Evolutionary conservation across 2,888 invertebrate species (phyloP).

Genomic region (Ceramica pisi): DNA sequence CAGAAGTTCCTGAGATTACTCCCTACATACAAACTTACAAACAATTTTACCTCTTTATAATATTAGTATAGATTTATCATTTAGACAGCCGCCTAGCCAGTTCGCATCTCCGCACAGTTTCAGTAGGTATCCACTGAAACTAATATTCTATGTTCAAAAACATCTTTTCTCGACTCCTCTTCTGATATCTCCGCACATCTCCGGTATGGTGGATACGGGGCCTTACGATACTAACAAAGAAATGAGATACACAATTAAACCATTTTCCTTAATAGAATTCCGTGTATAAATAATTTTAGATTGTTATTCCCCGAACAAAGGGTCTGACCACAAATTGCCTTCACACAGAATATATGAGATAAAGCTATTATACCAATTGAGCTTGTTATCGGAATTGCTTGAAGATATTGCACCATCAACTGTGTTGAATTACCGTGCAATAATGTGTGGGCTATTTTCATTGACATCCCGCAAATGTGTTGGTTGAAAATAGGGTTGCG

Average conservation of each 20-base stretch:
- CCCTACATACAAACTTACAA: too few relatives aligned
- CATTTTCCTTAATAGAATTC: conserved; percentile 45
- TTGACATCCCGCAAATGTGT: conserved; percentile 11
- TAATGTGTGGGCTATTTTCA: conserved; percentile 25
- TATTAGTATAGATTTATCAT: too few relatives aligned
- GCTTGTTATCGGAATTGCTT: conserved; percentile 55
- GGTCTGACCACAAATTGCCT: conserved; percentile 51
- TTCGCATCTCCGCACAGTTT: too few relatives aligned
- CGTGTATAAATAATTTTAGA: conserved; percentile 39
- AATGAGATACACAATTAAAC: conserved; percentile 36
- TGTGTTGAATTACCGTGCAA: conserved; percentile 32
- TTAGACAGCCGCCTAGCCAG: too few relatives aligned
- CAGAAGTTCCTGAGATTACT: too few relatives aligned
- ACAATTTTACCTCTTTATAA: too few relatives aligned
- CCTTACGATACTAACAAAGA: conserved; percentile 3
- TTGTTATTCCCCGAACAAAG: conserved; percentile 43
- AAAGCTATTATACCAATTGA: conserved; percentile 60
- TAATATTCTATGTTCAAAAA: too few relatives aligned
- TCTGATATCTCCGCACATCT: too few relatives aligned
- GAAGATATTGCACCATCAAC: conserved; percentile 50
- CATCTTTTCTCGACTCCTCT: too few relatives aligned
- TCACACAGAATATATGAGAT: conserved; percentile 58
- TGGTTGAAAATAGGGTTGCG: not conserved
- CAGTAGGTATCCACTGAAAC: too few relatives aligned
- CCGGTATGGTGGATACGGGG: too few relatives aligned